These are phyloP conservation scores for Epirrhoe alternata DNA, from an alignment of 2,888 invertebrate species.

Conservation along the genomic window DNA sequence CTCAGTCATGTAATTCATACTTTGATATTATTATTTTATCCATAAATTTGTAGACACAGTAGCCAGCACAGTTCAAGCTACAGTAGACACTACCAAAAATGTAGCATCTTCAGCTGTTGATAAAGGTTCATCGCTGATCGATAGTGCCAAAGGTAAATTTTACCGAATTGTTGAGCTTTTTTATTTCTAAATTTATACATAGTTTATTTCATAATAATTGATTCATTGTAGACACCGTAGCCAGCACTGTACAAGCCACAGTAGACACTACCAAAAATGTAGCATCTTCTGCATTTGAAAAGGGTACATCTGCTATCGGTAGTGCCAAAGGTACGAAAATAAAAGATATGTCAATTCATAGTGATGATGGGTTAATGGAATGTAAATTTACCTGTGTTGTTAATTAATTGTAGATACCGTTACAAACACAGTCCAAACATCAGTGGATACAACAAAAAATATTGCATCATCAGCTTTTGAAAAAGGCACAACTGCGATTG, in stretches of 20 bases:
- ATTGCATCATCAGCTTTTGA: slow-evolving; percentile 49
- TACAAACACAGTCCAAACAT: slow-evolving; percentile 37
- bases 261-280: slow-evolving; percentile 62
- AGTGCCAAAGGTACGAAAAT: slow-evolving; percentile 51
- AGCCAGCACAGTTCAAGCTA: slow-evolving; percentile 48
- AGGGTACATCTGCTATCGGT: slow-evolving; percentile 51
- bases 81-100: slow-evolving; percentile 62
- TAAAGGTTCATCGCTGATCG: slow-evolving; percentile 52
- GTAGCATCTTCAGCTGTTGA: slow-evolving; percentile 56
- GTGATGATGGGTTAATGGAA: background rate
- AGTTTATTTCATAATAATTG: slow-evolving; percentile 1
- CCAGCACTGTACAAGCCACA: slow-evolving; percentile 53
- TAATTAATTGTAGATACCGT: slow-evolving; percentile 38
- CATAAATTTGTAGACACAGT: background rate
- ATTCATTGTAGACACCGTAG: slow-evolving; percentile 51
- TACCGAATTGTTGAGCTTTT: slow-evolving; percentile 12
- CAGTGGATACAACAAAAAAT: slow-evolving; percentile 50
- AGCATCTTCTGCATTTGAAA: slow-evolving; percentile 54
- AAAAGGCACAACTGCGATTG: slow-evolving; percentile 43
- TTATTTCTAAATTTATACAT: background rate
- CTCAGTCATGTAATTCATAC: background rate
- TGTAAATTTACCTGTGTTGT: background rate
- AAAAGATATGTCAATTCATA: background rate
- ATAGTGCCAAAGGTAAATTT: slow-evolving; percentile 37
- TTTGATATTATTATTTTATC: no score